Evolutionary conservation across 2,888 invertebrate genomes (phyloP), one percentile per base, ranked within the genome.

Genomic region (Diarsia dahlii): DNA sequence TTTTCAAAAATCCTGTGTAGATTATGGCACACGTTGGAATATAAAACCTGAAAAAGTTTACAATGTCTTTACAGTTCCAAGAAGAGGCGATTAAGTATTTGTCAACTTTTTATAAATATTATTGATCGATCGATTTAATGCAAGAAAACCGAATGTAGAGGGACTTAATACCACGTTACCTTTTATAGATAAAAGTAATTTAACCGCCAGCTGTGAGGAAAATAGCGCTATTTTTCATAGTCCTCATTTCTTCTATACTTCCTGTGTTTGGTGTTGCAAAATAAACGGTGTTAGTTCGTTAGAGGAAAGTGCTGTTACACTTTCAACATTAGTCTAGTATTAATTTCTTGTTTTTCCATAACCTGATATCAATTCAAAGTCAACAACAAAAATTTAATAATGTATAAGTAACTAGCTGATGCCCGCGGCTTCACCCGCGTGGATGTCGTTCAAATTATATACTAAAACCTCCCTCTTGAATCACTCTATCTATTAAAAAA

Each of bases 161-260:
- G 48, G 18, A 54, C 18, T 23, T 84, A 71, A 84, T 65, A 58
- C 50, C 18, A 2, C 18, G 3, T 74, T 64, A 52, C 84, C 81
- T 80, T 81, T 68, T 81, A 81, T 60, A 74, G 80, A 62, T 56
- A 68, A 71, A 72, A 71, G 34, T 68, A 71, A 75, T 81, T 52
- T 67, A 56, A 34, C 67, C 60, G 56, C 80, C 71, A 67, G 65
- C 75, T 84, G 81, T 46, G 81, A 65, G 46, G 68, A 68, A 81
- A 80, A 84, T 74, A 50, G 45, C 54, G 50, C 46, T 28, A 81
- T 81, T 81, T 81, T 84, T 81, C 84, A 80, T 78, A 62, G 39
- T 62, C 15, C 46, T 70, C 54, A 13, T 60, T 70, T 74, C 65
- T 70, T 77, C 45, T 28, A 20, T 52, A 56, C 50, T 82, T 80